phyloP scores from a whole-genome alignment of 1,140 invertebrate species.

The Penaeus japonicus region DNA sequence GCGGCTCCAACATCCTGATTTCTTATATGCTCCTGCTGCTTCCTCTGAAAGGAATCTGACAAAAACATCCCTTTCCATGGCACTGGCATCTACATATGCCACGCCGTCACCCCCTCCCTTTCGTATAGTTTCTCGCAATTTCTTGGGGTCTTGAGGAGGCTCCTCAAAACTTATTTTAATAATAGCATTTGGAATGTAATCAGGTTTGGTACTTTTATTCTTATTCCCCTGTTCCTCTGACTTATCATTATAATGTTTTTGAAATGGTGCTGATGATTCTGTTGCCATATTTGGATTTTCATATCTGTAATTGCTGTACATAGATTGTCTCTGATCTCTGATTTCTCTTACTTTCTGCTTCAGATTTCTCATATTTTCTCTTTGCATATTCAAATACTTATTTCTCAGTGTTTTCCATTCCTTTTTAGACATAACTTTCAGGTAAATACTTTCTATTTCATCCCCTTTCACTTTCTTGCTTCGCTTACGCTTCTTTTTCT shows the following conservation, averaged over 20 bases:
- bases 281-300: neutral
- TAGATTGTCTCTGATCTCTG: neutral
- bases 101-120: slow-evolving; percentile 27
- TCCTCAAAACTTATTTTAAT: slow-evolving; percentile 51
- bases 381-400: slow-evolving; percentile 46
- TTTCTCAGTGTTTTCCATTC: slow-evolving; percentile 51
- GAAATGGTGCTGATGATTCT: neutral
- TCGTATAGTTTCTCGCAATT: slow-evolving; percentile 25
- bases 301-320: neutral
- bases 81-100: slow-evolving; percentile 41
- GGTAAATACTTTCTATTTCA: slow-evolving; percentile 41
- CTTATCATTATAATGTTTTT: neutral
- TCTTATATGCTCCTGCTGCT: slow-evolving; percentile 23
- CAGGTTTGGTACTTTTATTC: slow-evolving; percentile 9
- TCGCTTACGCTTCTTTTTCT: slow-evolving; percentile 50
- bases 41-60: slow-evolving; percentile 31
- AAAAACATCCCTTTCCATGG: slow-evolving; percentile 46
- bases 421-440: slow-evolving; percentile 48
- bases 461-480: slow-evolving; percentile 46
- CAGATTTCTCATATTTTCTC: slow-evolving; percentile 42
- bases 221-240: neutral
- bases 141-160: slow-evolving; percentile 43
- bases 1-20: slow-evolving; percentile 36
- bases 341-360: slow-evolving; percentile 24
- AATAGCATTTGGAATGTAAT: slow-evolving; percentile 38